Evolutionary conservation across 2,888 invertebrate species (phyloP).

Genomic region (Incurvaria masculella): DNA sequence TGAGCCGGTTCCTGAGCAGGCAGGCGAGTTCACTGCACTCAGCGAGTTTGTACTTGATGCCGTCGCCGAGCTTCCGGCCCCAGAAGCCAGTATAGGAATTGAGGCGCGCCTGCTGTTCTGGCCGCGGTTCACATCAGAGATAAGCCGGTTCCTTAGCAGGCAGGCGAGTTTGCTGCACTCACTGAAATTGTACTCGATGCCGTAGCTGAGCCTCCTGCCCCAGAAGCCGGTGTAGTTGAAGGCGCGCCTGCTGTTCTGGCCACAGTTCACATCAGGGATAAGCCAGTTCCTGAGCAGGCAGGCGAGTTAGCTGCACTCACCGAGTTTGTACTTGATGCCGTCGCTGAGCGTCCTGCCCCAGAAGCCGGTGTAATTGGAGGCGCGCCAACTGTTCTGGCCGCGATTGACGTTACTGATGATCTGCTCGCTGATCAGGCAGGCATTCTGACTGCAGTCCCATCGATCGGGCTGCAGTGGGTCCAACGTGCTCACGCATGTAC

Average conservation of each 20-base stretch:
- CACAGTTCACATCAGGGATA: too few relatives aligned
- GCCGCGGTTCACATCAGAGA: conserved; percentile 63
- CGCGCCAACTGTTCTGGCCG: conserved; percentile 66
- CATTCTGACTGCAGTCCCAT: conserved; percentile 66
- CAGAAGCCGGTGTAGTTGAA: too few relatives aligned
- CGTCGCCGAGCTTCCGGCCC: conserved; percentile 79
- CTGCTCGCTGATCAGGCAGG: conserved; percentile 72
- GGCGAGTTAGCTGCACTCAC: conserved; percentile 56
- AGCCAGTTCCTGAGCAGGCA: too few relatives aligned
- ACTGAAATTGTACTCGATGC: too few relatives aligned
- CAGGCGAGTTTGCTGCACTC: conserved; percentile 73
- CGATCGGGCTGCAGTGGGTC: neutral
- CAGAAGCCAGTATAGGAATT: conserved; percentile 83
- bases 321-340: conserved; percentile 72
- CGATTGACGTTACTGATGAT: conserved; percentile 67
- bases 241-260: too few relatives aligned
- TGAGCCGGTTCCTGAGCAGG: too few relatives aligned
- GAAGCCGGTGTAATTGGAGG: conserved; percentile 78
- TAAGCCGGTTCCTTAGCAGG: conserved; percentile 67
- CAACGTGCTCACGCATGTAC: neutral
- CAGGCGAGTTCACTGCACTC: too few relatives aligned
- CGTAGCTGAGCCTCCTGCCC: too few relatives aligned
- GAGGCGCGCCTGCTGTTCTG: conserved; percentile 70
- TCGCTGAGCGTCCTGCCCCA: conserved; percentile 80
- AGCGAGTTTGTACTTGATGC: conserved; percentile 74